These are phyloP conservation scores for Theodoxus fluviatilis DNA, from an alignment of 2,888 invertebrate genomes.

Conservation along the genomic window DNA sequence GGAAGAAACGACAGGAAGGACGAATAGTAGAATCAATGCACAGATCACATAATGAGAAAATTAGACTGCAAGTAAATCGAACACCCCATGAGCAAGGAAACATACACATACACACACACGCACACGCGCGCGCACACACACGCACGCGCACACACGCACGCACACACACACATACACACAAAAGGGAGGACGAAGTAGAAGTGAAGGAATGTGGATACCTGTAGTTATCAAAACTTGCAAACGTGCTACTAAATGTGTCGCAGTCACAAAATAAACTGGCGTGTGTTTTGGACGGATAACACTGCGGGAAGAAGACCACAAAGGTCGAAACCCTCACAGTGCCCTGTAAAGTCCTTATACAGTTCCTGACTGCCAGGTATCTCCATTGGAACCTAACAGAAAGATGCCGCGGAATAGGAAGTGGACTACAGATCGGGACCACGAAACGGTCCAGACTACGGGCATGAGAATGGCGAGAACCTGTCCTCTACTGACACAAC, in stretches of 20 bases:
- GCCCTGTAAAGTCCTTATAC: no score
- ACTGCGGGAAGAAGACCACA: background rate
- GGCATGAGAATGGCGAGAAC: no score
- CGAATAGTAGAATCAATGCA: background rate
- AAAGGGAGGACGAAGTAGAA: background rate
- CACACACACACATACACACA: background rate
- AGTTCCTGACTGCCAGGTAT: no score
- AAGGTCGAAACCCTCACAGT: no score
- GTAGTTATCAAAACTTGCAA: background rate
- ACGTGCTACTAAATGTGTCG: background rate
- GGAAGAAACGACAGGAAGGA: background rate
- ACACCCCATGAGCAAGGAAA: background rate
- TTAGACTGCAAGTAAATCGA: background rate
- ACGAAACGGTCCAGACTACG: no score
- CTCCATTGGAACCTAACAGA: no score
- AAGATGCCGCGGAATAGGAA: no score
- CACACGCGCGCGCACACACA: conserved; percentile 8
- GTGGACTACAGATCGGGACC: no score
- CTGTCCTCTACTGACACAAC: no score
- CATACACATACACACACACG: background rate
- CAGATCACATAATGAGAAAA: background rate
- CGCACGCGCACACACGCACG: background rate
- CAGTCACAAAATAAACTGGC: no score
- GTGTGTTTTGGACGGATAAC: no score
- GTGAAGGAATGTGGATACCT: background rate